Evolutionary conservation across 2,797 vertebrate genomes (phyloP), one percentile per base, ranked within the genome.

Genomic region (Dermochelys coriacea): DNA sequence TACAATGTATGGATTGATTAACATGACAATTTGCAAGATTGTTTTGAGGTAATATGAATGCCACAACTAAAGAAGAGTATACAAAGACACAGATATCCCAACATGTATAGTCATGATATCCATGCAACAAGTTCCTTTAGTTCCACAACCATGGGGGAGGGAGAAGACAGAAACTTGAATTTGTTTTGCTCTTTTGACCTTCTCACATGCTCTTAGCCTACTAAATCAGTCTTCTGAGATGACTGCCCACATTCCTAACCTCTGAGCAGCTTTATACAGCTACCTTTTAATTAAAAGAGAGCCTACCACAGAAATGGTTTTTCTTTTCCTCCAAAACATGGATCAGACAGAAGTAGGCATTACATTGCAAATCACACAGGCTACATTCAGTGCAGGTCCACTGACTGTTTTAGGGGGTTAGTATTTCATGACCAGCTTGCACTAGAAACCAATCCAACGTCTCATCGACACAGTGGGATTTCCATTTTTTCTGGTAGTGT

Each of bases 231-330:
- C 91, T 90, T 50, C 57, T 68, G 51, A 94, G 82, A 96, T 61
- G 79, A 89, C 0, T 89, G 83, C 61, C 85, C 96, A 87, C 88
- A 97, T 96, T 95, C 92, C 88, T 94, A 93, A 93, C 80, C 50
- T 92, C 94, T 93, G 74, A 94, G 49, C n/a, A 95, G 41, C 90
- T 91, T 96, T 54, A 92, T 90, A 95, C 41, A 81, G 85, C 61
- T 80, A 91, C 57, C 52, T 85, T 83, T 84, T 61, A 91, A 75
- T 19, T 92, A 94, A 47, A 89, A 88, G 92, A 88, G 88, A 82
- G 74, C 59, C 95, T 31, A 84, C 91, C 94, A 96, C 78, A 93
- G 55, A 93, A 95, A 91, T 80, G 85, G 11, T 55, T 50, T 41
- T 77, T 57, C 85, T 95, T 89, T 80, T 5, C 51, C 84, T 84